Conservation (phyloP, 2,113 vertebrate genomes). For the Takifugu flavidus region DNA sequence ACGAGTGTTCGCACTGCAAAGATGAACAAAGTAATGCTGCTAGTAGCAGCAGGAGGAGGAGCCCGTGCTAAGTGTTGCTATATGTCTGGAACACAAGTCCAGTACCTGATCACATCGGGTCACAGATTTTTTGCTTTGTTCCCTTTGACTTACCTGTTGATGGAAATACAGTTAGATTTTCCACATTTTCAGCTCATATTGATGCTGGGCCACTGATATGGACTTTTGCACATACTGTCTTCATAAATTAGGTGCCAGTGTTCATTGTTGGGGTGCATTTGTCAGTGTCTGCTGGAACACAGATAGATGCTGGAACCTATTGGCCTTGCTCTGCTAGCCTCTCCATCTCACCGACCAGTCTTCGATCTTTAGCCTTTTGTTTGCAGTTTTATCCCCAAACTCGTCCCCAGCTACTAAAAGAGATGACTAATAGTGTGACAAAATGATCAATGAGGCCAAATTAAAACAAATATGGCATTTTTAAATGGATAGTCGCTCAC, state of each 20-base stretch:
- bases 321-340: constrained; percentile 16
- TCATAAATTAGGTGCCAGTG: not conserved
- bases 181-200: too few species aligned
- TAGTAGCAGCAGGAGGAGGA: too few species aligned
- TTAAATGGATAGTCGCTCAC: constrained; percentile 28
- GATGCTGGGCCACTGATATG: not conserved
- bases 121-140: not conserved
- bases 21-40: not conserved
- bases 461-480: constrained; percentile 49
- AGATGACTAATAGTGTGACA: constrained; percentile 38
- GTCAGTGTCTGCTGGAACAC: constrained; percentile 34
- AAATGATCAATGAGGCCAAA: constrained; percentile 47
- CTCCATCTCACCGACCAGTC: constrained; percentile 36
- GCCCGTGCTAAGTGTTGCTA: too few species aligned
- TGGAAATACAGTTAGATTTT: not conserved
- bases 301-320: constrained; percentile 36
- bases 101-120: too few species aligned
- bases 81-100: too few species aligned
- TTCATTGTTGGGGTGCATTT: constrained; percentile 21
- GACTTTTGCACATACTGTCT: too few species aligned
- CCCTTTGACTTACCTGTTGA: not conserved
- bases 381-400: constrained; percentile 1
- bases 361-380: constrained; percentile 25
- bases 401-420: constrained; percentile 14
- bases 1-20: not conserved